Conservation (phyloP, 2,113 vertebrate species). For the Acrocephalus kingi region DNA sequence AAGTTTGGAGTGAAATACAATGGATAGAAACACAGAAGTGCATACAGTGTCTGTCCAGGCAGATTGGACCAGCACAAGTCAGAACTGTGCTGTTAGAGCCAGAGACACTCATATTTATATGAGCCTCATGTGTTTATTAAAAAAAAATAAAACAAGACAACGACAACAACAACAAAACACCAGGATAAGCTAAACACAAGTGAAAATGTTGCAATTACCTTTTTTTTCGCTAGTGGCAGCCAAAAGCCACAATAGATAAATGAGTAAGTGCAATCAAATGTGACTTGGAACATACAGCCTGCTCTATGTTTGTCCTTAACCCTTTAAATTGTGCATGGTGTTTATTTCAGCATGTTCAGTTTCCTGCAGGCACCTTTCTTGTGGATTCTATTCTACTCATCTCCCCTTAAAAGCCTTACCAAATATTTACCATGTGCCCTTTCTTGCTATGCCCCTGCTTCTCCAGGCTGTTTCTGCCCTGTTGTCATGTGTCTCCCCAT, state of each 20-base stretch:
- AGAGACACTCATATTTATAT: background rate
- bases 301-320: background rate
- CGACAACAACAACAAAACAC: background rate
- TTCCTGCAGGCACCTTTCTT: background rate
- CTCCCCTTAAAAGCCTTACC: background rate
- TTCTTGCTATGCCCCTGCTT: background rate
- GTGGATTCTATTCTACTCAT: background rate
- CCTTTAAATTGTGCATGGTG: background rate
- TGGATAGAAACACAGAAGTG: background rate
- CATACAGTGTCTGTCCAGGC: background rate
- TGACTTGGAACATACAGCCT: background rate
- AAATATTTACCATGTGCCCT: background rate
- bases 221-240: background rate
- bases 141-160: background rate
- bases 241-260: background rate
- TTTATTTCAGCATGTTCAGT: background rate
- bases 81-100: background rate
- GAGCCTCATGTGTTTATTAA: background rate
- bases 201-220: background rate
- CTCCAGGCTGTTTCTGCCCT: background rate
- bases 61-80: background rate
- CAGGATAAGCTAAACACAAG: background rate
- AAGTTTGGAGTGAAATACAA: background rate
- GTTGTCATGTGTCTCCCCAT: background rate
- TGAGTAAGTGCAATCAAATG: background rate